A percentile compares a stretch with the other conserved stretches of the same genome.
phyloP scores from a whole-genome alignment of 2,888 invertebrate genomes.

The Gortyna flavago region DNA sequence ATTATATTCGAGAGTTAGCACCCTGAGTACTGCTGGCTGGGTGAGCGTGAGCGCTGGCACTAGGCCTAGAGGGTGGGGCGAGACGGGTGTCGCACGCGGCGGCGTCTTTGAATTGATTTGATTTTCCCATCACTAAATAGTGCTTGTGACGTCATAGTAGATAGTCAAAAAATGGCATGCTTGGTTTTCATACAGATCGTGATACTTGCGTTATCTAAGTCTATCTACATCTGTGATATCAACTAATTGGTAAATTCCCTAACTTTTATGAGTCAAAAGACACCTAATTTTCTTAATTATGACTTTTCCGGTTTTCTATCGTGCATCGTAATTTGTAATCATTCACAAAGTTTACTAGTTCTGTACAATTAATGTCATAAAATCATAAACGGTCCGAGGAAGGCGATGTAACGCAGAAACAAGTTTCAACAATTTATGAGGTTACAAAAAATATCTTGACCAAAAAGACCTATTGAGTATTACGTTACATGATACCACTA shows the following conservation, averaged over 20 bases:
- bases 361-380: constrained; percentile 54
- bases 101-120: too few relatives aligned
- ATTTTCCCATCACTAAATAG: too few relatives aligned
- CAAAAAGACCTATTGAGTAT: constrained; percentile 33
- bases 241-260: not conserved
- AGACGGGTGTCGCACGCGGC: too few relatives aligned
- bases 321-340: constrained; percentile 1
- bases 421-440: constrained; percentile 68
- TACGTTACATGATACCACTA: constrained; percentile 1
- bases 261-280: not conserved
- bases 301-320: not conserved
- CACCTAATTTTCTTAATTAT: not conserved
- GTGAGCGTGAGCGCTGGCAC: too few relatives aligned
- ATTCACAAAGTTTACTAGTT: constrained; percentile 21
- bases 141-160: too few relatives aligned
- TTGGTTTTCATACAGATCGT: too few relatives aligned
- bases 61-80: too few relatives aligned
- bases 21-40: too few relatives aligned
- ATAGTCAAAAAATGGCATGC: too few relatives aligned
- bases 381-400: constrained; percentile 55
- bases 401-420: constrained; percentile 62
- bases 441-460: constrained; percentile 65
- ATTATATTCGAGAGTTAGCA: too few relatives aligned
- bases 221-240: too few relatives aligned
- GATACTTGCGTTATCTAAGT: too few relatives aligned